Percentiles rank a stretch among this genome's conserved stretches.
Evolutionary conservation across 2,888 invertebrate genomes (phyloP).

Genomic region (Sarcophaga variegata): DNA sequence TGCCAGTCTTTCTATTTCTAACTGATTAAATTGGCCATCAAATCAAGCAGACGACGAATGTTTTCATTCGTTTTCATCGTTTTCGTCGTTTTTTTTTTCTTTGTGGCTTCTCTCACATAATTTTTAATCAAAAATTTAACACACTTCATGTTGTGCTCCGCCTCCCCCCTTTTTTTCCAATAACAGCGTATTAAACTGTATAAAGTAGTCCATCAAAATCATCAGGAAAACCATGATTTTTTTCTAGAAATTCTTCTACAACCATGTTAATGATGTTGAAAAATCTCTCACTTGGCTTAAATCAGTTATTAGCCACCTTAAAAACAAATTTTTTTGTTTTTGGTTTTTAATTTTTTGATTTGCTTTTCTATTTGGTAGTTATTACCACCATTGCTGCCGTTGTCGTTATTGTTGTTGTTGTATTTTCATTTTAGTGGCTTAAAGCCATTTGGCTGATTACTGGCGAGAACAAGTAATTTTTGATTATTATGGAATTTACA

Average conservation of each 20-base stretch:
- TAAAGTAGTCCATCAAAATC: slow-evolving; percentile 37
- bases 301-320: slow-evolving; percentile 56
- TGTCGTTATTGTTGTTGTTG: slow-evolving; percentile 17
- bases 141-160: slow-evolving; percentile 26
- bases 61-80: slow-evolving; percentile 15
- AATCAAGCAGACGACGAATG: slow-evolving; percentile 52
- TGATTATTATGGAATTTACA: slow-evolving; percentile 78
- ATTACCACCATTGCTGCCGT: neutral
- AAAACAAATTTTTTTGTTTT: slow-evolving; percentile 40
- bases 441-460: slow-evolving; percentile 56
- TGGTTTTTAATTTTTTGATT: slow-evolving; percentile 26
- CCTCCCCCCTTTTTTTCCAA: slow-evolving; percentile 1
- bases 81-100: neutral
- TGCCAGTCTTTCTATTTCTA: neutral
- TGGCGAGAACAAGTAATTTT: slow-evolving; percentile 71
- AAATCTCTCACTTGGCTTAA: slow-evolving; percentile 63
- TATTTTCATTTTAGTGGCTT: slow-evolving; percentile 37
- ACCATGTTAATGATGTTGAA: slow-evolving; percentile 61
- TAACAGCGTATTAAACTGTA: slow-evolving; percentile 5
- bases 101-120: slow-evolving; percentile 7
- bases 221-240: slow-evolving; percentile 7
- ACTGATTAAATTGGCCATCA: slow-evolving; percentile 27
- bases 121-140: slow-evolving; percentile 56
- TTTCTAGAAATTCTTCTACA: slow-evolving; percentile 22
- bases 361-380: slow-evolving; percentile 13